Conservation (phyloP, 1,140 invertebrate genomes). For the Scaptomyza hsui region DNA sequence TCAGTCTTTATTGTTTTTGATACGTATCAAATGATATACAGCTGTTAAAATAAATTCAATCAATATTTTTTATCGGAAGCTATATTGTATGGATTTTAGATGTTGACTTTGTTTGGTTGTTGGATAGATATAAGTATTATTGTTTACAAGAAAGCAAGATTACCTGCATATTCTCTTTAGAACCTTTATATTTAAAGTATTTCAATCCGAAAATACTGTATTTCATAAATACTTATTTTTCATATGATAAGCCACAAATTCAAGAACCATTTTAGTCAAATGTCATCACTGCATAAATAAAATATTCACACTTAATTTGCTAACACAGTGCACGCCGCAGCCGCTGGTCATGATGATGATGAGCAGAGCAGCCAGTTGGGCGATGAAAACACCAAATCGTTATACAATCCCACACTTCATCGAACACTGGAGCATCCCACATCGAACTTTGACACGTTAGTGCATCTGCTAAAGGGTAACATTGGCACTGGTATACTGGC, state of each 20-base stretch:
- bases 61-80: no score
- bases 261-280: not conserved
- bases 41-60: no score
- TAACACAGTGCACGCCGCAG: conserved; percentile 66
- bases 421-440: conserved; percentile 90
- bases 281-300: conserved; percentile 9
- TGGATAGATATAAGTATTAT: no score
- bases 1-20: no score
- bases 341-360: conserved; percentile 54
- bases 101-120: no score
- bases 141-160: no score
- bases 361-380: conserved; percentile 45
- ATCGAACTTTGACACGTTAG: conserved; percentile 92
- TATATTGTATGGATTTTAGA: no score
- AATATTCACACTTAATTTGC: conserved; percentile 22
- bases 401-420: conserved; percentile 87
- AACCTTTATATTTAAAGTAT: not conserved
- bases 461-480: conserved; percentile 92
- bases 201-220: not conserved
- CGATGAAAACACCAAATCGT: conserved; percentile 41
- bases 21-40: no score
- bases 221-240: no score
- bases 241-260: not conserved
- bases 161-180: no score
- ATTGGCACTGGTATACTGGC: conserved; percentile 93